Conservation (phyloP, 2,797 vertebrate genomes). For the Rhinatrema bivittatum region DNA sequence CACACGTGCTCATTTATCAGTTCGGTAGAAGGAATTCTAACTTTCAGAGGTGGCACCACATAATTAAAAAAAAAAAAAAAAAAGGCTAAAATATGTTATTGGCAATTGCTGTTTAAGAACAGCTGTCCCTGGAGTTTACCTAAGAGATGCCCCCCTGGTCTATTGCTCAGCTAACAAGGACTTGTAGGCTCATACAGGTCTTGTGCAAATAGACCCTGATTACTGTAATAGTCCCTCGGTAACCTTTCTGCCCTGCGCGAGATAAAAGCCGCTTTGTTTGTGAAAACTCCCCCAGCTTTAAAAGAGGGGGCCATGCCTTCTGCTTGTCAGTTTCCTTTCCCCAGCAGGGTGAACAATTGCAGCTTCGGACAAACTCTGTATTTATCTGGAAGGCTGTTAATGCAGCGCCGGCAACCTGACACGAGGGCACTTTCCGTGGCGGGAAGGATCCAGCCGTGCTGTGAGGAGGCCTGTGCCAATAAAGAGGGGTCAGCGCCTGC, state of each 20-base stretch:
- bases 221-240: slow-evolving; percentile 13
- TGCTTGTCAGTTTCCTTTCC: slow-evolving; percentile 17
- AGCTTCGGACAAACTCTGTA: background rate
- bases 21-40: no score
- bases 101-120: background rate
- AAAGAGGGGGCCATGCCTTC: slow-evolving; percentile 14
- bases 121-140: slow-evolving; percentile 12
- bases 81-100: no score
- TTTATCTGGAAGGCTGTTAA: no score
- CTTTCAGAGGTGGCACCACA: no score
- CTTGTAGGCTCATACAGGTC: background rate
- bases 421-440: no score
- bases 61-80: no score
- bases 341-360: slow-evolving; percentile 4
- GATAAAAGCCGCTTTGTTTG: slow-evolving; percentile 25
- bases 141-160: background rate
- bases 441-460: no score
- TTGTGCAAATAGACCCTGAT: slow-evolving; percentile 24
- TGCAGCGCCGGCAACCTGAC: no score
- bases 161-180: slow-evolving; percentile 1
- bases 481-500: no score
- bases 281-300: background rate
- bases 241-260: slow-evolving; percentile 17
- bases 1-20: no score
- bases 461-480: no score